phyloP scores from a whole-genome alignment of 2,888 invertebrate genomes.

The Bursaphelenchus okinawaensis region DNA sequence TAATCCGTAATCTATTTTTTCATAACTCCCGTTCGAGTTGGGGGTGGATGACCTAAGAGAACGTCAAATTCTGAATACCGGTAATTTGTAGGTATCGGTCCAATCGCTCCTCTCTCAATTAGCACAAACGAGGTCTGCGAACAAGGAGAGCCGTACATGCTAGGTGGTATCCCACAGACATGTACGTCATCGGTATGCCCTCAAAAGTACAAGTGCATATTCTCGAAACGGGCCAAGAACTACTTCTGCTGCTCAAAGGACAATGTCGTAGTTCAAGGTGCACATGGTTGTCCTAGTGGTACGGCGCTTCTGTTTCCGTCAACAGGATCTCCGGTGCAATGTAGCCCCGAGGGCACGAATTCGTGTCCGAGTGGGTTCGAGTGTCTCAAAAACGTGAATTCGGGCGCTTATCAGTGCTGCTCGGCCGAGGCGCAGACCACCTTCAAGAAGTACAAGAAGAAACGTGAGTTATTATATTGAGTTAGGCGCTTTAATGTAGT shows the following conservation, averaged over 20 bases:
- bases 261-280: slow-evolving; percentile 21
- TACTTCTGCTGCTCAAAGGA: slow-evolving; percentile 42
- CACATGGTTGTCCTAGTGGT: slow-evolving; percentile 48
- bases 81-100: neutral
- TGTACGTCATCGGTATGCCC: slow-evolving; percentile 49
- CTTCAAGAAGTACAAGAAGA: slow-evolving; percentile 4
- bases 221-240: slow-evolving; percentile 40
- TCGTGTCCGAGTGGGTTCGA: slow-evolving; percentile 48
- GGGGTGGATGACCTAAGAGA: neutral
- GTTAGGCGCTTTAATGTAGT: no score
- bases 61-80: neutral
- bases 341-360: slow-evolving; percentile 38
- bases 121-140: slow-evolving; percentile 41
- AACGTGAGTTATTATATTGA: neutral
- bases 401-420: slow-evolving; percentile 33
- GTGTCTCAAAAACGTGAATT: slow-evolving; percentile 31
- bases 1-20: no score
- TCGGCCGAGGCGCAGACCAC: slow-evolving; percentile 15
- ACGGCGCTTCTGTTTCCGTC: slow-evolving; percentile 53
- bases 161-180: slow-evolving; percentile 50
- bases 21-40: no score
- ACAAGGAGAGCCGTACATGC: slow-evolving; percentile 40
- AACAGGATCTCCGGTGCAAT: slow-evolving; percentile 55
- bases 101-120: neutral
- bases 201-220: slow-evolving; percentile 40